A percentile compares a stretch with the other conserved stretches of the same genome.
These are phyloP conservation scores for Ophioninae sp. DNA, from an alignment of 2,888 invertebrate species.

Conservation along the genomic window DNA sequence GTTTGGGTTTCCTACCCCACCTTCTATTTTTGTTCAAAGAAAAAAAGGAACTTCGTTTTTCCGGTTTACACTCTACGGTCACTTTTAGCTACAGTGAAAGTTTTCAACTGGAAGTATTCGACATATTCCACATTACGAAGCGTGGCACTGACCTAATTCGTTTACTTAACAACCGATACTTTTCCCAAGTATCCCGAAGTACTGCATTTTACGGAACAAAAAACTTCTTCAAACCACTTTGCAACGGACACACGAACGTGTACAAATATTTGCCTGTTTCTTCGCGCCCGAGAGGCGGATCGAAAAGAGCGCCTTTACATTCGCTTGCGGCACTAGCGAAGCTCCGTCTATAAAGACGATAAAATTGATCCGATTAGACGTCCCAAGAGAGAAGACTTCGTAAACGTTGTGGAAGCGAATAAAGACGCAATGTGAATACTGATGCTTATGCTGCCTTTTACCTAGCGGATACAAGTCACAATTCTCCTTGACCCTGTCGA, in stretches of 20 bases:
- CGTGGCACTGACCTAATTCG: too few relatives aligned
- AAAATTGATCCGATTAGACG: constrained; percentile 15
- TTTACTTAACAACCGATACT: background rate
- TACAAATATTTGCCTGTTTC: background rate
- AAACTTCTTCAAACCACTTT: background rate
- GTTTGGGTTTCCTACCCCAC: too few relatives aligned
- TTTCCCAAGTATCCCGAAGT: background rate
- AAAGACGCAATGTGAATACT: constrained; percentile 6
- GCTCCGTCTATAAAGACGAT: background rate
- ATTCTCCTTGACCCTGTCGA: background rate
- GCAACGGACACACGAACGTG: background rate
- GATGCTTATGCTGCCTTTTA: constrained; percentile 5
- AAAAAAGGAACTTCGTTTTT: background rate
- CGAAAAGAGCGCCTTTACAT: background rate
- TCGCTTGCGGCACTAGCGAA: background rate
- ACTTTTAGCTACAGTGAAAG: background rate
- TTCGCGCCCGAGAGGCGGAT: background rate
- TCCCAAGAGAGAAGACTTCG: background rate
- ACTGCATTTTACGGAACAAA: background rate
- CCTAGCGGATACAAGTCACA: background rate
- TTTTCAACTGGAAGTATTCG: background rate
- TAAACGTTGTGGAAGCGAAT: constrained; percentile 1
- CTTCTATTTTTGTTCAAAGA: background rate
- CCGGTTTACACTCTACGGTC: background rate
- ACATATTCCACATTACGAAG: background rate